A percentile compares a stretch with the other conserved stretches of the same genome.
These are phyloP conservation scores for Lasioglossum calceatum DNA, from an alignment of 2,888 invertebrate genomes.

Conservation along the genomic window DNA sequence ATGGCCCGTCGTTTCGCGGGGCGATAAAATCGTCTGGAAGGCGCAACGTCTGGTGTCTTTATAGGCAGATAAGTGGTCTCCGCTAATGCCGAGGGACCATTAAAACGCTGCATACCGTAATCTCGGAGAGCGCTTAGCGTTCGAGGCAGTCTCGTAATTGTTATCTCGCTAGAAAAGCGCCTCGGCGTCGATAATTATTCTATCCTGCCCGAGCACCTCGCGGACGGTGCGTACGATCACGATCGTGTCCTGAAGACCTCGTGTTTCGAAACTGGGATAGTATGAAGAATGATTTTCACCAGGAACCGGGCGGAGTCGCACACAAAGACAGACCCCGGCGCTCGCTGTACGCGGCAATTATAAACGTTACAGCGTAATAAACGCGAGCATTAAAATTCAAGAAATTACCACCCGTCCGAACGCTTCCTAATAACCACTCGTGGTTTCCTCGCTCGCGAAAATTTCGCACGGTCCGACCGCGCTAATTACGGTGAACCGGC, in stretches of 20 bases:
- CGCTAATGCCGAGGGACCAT: constrained; percentile 68
- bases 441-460: constrained; percentile 39
- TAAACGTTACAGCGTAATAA: constrained; percentile 20
- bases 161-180: constrained; percentile 54
- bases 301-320: background rate
- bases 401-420: constrained; percentile 14
- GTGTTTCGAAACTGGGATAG: too few species aligned
- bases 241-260: background rate
- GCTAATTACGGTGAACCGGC: constrained; percentile 27
- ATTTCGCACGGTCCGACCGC: constrained; percentile 39
- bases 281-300: background rate
- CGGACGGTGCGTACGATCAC: background rate
- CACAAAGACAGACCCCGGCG: background rate
- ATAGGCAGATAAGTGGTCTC: constrained; percentile 63
- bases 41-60: constrained; percentile 64
- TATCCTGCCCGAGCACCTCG: constrained; percentile 25
- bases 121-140: constrained; percentile 52
- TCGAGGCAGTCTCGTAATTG: constrained; percentile 57
- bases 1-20: constrained; percentile 21
- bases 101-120: constrained; percentile 62
- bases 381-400: constrained; percentile 19
- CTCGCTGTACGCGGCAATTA: constrained; percentile 13
- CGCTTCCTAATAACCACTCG: constrained; percentile 19
- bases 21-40: constrained; percentile 57
- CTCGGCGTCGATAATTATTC: constrained; percentile 62